phyloP scores from a whole-genome alignment of 2,113 vertebrate species.

The Elachura formosa region DNA sequence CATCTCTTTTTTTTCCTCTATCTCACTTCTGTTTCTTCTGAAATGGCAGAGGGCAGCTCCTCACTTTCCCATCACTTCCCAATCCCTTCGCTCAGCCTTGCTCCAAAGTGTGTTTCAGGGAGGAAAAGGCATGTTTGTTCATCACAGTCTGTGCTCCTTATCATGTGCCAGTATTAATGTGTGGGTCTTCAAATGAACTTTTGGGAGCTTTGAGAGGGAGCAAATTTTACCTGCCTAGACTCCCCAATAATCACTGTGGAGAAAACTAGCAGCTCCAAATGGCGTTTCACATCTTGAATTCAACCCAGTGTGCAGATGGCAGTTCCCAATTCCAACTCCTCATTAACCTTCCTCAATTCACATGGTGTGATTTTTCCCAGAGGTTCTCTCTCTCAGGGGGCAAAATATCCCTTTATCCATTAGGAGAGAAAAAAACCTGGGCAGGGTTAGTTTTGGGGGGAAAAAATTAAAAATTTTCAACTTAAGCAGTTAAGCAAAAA shows the following conservation, averaged over 20 bases:
- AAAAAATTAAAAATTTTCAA: not conserved
- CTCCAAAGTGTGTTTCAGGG: not conserved
- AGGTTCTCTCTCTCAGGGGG: not conserved
- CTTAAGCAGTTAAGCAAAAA: not conserved
- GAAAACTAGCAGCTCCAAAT: not conserved
- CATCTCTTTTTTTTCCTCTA: not conserved
- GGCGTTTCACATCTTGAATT: not conserved
- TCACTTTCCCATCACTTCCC: not conserved
- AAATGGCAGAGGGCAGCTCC: not conserved
- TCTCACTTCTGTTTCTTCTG: not conserved
- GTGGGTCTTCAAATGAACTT: not conserved
- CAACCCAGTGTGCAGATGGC: not conserved
- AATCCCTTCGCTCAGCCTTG: not conserved
- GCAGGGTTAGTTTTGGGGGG: not conserved
- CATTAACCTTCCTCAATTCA: not conserved
- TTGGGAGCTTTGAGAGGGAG: not conserved
- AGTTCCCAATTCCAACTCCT: not conserved
- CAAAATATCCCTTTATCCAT: not conserved
- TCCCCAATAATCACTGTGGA: not conserved
- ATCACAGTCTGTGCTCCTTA: accelerated
- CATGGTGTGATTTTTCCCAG: not conserved
- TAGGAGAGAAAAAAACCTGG: not conserved
- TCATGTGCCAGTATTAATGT: not conserved
- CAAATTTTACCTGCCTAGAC: not conserved
- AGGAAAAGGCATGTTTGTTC: not conserved